A percentile compares a stretch with the other conserved stretches of the same genome.
Evolutionary conservation across 2,888 invertebrate species (phyloP).

Genomic region (Andrena marginata): DNA sequence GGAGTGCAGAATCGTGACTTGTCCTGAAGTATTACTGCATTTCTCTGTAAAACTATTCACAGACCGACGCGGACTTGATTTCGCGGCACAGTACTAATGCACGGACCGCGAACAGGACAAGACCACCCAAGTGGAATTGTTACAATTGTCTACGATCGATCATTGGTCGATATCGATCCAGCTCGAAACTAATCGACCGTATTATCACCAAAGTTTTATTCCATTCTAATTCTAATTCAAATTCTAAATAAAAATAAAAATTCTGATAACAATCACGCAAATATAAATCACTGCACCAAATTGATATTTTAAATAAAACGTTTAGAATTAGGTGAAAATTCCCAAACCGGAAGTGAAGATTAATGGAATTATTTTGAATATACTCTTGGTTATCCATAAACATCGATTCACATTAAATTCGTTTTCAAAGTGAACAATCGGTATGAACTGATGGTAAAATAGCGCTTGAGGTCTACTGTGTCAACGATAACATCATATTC

Average conservation of each 20-base stretch:
- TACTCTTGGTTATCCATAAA: neutral
- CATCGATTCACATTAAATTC: no score
- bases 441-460: neutral
- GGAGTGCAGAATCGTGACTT: neutral
- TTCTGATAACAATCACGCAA: neutral
- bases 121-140: conserved; percentile 2
- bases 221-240: no score
- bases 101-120: conserved; percentile 1
- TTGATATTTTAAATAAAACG: neutral
- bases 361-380: neutral
- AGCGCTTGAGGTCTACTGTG: neutral
- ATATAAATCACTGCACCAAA: conserved; percentile 1
- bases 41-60: conserved; percentile 2
- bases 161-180: conserved; percentile 36
- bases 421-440: neutral
- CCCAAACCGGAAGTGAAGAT: conserved; percentile 20
- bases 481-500: neutral
- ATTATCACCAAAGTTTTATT: neutral
- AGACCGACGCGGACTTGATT: neutral
- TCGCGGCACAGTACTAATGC: conserved; percentile 10
- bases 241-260: neutral
- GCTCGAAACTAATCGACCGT: neutral
- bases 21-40: neutral
- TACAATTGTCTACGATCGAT: neutral
- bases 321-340: neutral